Conservation (phyloP, 1,140 invertebrate genomes). For the Bombus affinis region DNA sequence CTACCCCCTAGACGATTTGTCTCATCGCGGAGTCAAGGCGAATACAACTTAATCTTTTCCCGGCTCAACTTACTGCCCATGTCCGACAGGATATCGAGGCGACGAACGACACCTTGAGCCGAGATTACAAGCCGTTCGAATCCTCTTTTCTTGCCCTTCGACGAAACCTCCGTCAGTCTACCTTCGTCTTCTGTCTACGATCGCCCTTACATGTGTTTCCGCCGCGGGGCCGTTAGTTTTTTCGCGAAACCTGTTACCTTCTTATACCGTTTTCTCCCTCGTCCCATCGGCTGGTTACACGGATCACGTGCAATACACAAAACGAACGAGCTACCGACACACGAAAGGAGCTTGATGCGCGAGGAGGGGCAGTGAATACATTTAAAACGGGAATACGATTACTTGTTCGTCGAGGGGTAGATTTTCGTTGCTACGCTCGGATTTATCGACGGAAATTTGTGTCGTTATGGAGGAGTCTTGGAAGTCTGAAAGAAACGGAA, state of each 20-base stretch:
- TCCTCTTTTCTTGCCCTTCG: conserved; percentile 74
- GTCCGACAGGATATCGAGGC: conserved; percentile 68
- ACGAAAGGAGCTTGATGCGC: conserved; percentile 43
- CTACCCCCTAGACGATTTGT: not conserved
- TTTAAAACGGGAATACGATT: conserved; percentile 81
- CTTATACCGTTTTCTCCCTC: conserved; percentile 49
- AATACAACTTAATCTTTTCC: conserved; percentile 46
- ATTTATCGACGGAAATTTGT: conserved; percentile 81
- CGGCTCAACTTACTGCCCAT: conserved; percentile 58
- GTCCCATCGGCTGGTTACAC: conserved; percentile 21
- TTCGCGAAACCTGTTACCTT: conserved; percentile 55
- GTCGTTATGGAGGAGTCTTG: conserved; percentile 65
- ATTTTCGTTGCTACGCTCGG: conserved; percentile 73
- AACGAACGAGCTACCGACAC: not conserved
- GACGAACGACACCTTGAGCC: conserved; percentile 70
- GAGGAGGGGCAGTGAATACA: conserved; percentile 75
- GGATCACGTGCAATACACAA: conserved; percentile 29
- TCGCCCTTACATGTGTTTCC: conserved; percentile 64
- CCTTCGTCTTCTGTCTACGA: conserved; percentile 1
- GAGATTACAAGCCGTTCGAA: conserved; percentile 75
- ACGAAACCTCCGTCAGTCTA: conserved; percentile 44
- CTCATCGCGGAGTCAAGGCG: not conserved
- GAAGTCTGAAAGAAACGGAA: conserved; percentile 61
- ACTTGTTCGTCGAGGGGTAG: conserved; percentile 61
- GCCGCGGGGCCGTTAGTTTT: conserved; percentile 29